Evolutionary conservation across 2,113 vertebrate species (phyloP).

Genomic region (Onychostruthus taczanowskii): DNA sequence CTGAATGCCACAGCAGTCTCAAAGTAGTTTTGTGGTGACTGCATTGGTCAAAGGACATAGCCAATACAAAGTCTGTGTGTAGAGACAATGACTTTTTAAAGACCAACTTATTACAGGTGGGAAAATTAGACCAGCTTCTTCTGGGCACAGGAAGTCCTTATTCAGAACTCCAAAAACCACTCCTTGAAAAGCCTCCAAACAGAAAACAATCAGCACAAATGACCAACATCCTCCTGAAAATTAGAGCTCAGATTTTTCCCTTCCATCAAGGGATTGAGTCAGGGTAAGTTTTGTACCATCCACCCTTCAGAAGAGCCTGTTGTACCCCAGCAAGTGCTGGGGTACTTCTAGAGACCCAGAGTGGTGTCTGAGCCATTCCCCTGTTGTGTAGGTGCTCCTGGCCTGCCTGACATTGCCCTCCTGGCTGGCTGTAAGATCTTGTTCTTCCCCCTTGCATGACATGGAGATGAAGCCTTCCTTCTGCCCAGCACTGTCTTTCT

Average conservation of each 20-base stretch:
- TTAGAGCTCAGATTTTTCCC: background rate
- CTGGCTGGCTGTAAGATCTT: background rate
- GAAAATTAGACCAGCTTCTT: background rate
- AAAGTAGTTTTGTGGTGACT: background rate
- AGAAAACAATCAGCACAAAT: background rate
- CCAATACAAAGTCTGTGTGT: background rate
- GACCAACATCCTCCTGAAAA: background rate
- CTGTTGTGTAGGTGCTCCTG: accelerated
- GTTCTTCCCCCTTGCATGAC: background rate
- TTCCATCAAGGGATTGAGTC: background rate
- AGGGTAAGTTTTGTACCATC: background rate
- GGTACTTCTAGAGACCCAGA: background rate
- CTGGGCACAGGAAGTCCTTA: background rate
- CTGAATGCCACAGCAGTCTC: background rate
- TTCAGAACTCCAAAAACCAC: background rate
- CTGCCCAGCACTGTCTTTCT: background rate
- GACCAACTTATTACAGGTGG: background rate
- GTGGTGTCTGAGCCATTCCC: accelerated
- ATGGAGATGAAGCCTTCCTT: background rate
- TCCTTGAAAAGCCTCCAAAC: background rate
- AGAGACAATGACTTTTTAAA: background rate
- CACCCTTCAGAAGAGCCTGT: background rate
- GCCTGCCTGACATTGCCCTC: background rate
- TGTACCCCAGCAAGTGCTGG: background rate
- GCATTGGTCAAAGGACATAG: background rate